Evolutionary conservation across 2,888 invertebrate species (phyloP).

Genomic region (Agrilus biguttatus): DNA sequence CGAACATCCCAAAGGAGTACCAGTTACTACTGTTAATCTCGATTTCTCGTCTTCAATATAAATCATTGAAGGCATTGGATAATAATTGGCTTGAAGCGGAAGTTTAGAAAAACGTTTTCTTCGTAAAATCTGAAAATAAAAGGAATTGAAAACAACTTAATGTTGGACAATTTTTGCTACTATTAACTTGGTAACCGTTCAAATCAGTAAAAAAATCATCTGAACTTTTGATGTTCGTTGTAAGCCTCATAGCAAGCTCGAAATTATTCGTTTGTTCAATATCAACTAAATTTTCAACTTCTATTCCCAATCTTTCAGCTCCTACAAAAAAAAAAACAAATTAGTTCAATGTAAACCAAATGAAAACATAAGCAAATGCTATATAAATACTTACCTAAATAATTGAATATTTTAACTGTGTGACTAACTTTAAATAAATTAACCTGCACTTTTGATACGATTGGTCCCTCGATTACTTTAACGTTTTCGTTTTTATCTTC

Average conservation of each 20-base stretch:
- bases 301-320: conserved; percentile 44
- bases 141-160: not conserved
- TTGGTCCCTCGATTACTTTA: conserved; percentile 58
- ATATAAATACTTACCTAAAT: conserved; percentile 35
- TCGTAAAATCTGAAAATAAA: conserved; percentile 55
- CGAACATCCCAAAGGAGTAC: conserved; percentile 76
- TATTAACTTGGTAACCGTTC: conserved; percentile 74
- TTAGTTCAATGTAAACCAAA: too few species aligned
- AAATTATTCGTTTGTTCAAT: conserved; percentile 60
- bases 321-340: conserved; percentile 24
- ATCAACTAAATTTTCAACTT: conserved; percentile 50
- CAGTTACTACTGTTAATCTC: conserved; percentile 62
- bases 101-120: conserved; percentile 73
- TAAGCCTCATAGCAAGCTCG: conserved; percentile 76
- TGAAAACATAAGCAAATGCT: not conserved
- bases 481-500: conserved; percentile 31
- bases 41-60: conserved; percentile 66
- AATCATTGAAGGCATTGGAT: conserved; percentile 79
- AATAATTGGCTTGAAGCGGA: conserved; percentile 92
- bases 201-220: conserved; percentile 83
- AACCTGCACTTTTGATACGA: conserved; percentile 62
- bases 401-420: conserved; percentile 45
- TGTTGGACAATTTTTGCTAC: not conserved
- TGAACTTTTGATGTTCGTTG: conserved; percentile 58
- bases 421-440: conserved; percentile 54